Percentiles rank a stretch among this genome's conserved stretches.
Conservation (phyloP, 2,888 invertebrate genomes). For the Calliphora vomitoria region DNA sequence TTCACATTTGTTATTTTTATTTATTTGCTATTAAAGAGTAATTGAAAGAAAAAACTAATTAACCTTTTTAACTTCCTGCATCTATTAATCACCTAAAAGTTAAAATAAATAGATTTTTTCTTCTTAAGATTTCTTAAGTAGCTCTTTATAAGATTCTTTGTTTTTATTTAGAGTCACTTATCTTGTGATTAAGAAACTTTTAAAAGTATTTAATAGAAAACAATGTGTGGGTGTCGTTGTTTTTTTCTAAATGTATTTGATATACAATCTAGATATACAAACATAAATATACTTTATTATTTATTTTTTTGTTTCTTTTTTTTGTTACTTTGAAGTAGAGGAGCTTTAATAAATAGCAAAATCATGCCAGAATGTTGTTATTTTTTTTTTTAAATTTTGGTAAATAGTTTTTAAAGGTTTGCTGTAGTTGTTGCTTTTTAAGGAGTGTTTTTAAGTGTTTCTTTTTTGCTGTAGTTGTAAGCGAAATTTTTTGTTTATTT, state of each 20-base stretch:
- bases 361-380: slow-evolving; percentile 56
- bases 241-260: slow-evolving; percentile 9
- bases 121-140: slow-evolving; percentile 18
- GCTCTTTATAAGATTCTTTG: slow-evolving; percentile 27
- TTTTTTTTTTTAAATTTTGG: slow-evolving; percentile 31
- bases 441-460: slow-evolving; percentile 64
- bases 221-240: slow-evolving; percentile 64
- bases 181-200: slow-evolving; percentile 39
- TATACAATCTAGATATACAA: slow-evolving; percentile 33
- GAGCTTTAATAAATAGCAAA: slow-evolving; percentile 38
- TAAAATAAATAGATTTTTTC: neutral
- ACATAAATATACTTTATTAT: slow-evolving; percentile 10
- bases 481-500: slow-evolving; percentile 17
- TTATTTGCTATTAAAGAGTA: slow-evolving; percentile 24
- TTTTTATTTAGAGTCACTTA: slow-evolving; percentile 43
- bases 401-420: slow-evolving; percentile 35
- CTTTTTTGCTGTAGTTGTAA: slow-evolving; percentile 47
- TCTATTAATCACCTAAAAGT: slow-evolving; percentile 41
- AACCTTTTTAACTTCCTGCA: slow-evolving; percentile 65
- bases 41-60: slow-evolving; percentile 40
- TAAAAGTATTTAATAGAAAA: slow-evolving; percentile 8
- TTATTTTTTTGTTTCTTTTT: neutral
- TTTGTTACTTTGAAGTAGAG: neutral
- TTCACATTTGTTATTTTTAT: neutral
- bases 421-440: slow-evolving; percentile 43